phyloP scores from a whole-genome alignment of 2,797 vertebrate species.

The Paguma larvata region DNA sequence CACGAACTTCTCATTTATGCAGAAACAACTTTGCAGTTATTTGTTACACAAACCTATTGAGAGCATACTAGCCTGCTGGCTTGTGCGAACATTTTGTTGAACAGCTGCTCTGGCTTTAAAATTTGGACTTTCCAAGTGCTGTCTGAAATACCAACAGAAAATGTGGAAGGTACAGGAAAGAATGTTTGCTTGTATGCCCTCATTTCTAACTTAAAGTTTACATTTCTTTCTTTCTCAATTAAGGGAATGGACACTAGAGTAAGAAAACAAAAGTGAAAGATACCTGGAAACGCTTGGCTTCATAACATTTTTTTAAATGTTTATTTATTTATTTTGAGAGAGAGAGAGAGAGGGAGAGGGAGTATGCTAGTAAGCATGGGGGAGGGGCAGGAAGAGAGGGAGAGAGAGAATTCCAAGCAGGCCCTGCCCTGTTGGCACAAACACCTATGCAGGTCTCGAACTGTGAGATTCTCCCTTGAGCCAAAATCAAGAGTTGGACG shows the following conservation, averaged over 20 bases:
- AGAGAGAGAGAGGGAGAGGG: no score
- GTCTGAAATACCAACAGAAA: conserved; percentile 64
- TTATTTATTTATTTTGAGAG: no score
- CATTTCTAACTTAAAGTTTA: not conserved
- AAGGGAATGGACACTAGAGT: not conserved
- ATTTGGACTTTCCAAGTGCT: conserved; percentile 63
- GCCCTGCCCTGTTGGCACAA: no score
- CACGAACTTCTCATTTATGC: conserved; percentile 65
- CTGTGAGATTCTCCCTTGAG: no score
- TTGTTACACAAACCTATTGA: conserved; percentile 79
- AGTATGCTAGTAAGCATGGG: no score
- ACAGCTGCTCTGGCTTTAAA: conserved; percentile 81
- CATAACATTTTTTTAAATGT: not conserved
- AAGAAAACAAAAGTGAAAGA: conserved; percentile 6
- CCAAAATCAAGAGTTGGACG: no score
- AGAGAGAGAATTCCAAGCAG: no score
- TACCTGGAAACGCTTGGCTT: not conserved
- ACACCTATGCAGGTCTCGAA: no score
- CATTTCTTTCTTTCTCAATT: conserved; percentile 4
- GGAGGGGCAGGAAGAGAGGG: no score
- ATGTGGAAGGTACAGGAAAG: not conserved
- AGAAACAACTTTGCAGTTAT: conserved; percentile 73
- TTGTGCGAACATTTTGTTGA: conserved; percentile 73
- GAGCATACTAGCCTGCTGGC: conserved; percentile 66
- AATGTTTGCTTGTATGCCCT: conserved; percentile 10